Percentiles rank a stretch among this genome's conserved stretches.
These are phyloP conservation scores for Siderastrea radians DNA, from an alignment of 92 coral and sea anemone species.

Conservation along the genomic window DNA sequence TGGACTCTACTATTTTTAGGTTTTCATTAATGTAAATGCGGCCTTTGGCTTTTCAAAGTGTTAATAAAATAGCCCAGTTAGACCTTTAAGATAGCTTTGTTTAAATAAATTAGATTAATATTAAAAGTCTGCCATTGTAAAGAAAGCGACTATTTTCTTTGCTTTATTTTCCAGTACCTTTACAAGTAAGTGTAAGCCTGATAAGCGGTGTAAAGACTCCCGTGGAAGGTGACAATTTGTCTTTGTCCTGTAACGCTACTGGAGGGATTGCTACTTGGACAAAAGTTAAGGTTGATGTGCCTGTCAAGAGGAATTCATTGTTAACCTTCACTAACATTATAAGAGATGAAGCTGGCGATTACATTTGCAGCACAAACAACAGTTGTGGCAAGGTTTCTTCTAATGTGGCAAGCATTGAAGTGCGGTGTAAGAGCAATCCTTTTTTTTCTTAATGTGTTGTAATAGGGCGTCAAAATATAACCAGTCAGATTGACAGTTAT, in stretches of 20 bases:
- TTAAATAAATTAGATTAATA: too few relatives aligned
- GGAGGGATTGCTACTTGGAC: neutral
- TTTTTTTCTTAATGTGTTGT: too few relatives aligned
- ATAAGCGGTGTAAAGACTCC: neutral
- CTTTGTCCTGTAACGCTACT: neutral
- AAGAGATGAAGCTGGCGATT: neutral
- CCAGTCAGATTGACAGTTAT: too few relatives aligned
- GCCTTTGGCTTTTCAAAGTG: too few relatives aligned
- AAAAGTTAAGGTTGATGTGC: neutral
- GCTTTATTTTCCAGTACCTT: neutral
- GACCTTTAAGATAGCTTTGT: too few relatives aligned
- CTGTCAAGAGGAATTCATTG: neutral
- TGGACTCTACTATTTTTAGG: too few relatives aligned
- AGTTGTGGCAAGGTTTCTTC: neutral
- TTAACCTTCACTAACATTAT: neutral
- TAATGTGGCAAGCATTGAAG: neutral
- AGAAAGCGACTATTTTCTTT: too few relatives aligned
- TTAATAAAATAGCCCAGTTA: too few relatives aligned
- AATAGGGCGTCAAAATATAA: too few relatives aligned
- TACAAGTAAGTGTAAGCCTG: neutral
- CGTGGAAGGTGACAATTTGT: neutral
- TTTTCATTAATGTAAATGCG: too few relatives aligned
- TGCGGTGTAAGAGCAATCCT: neutral
- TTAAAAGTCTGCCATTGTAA: neutral
- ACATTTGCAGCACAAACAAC: neutral